Conservation (phyloP, 1,140 invertebrate species). For the Melitaea cinxia region DNA sequence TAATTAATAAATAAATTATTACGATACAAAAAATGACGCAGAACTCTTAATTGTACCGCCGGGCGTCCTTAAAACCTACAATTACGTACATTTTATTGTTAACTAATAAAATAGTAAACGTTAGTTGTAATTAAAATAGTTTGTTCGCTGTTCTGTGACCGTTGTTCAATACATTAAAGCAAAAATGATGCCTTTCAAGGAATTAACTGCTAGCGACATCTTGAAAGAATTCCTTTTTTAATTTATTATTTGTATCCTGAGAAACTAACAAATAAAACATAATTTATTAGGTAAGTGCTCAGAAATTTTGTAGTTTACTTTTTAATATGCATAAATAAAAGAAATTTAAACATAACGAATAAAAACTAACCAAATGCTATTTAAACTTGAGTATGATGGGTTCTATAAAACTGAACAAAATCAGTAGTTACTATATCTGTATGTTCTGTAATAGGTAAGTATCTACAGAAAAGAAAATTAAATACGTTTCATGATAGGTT, state of each 20-base stretch:
- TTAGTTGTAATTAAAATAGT: conserved; percentile 74
- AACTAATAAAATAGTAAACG: conserved; percentile 43
- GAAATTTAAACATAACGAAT: too few relatives aligned
- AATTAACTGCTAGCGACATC: conserved; percentile 11
- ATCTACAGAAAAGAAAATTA: too few relatives aligned
- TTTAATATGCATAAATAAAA: too few relatives aligned
- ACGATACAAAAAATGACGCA: conserved; percentile 49
- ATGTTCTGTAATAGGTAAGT: too few relatives aligned
- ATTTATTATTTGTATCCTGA: not conserved
- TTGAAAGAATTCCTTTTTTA: too few relatives aligned
- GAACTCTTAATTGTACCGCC: conserved; percentile 41
- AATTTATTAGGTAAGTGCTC: too few relatives aligned
- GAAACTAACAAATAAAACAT: not conserved
- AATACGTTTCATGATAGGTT: too few relatives aligned
- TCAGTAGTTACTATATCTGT: too few relatives aligned
- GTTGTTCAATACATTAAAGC: conserved; percentile 55
- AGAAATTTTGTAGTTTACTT: too few relatives aligned
- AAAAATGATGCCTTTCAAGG: conserved; percentile 23
- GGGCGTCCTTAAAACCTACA: conserved; percentile 43
- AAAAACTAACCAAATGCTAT: too few relatives aligned
- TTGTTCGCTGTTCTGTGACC: conserved; percentile 57
- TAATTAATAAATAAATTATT: conserved; percentile 46
- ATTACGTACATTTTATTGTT: conserved; percentile 57
- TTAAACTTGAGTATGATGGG: too few relatives aligned
- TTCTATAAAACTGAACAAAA: too few relatives aligned